Base-by-base conservation (phyloP, 2,888 invertebrate genomes). In the Lithophane semibrunnea region DNA sequence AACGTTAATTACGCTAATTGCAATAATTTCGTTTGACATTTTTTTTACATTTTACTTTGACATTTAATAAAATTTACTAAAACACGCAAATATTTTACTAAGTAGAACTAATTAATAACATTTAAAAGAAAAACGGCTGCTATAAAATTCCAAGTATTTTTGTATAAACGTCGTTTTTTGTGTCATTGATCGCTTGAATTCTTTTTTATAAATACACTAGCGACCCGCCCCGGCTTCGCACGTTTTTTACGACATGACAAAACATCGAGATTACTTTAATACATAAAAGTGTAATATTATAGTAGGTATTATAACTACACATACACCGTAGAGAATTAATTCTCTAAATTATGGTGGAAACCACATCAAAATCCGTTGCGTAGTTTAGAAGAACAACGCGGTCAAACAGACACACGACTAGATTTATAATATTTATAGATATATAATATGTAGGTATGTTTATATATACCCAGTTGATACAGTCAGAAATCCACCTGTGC, bases 1-100 rank as follows among this genome's bases (percentile, higher is more conserved):
- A 71, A 84, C 49, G 65, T 68, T 75, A 79, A 80, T 75, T 72
- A 66, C 56, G 1, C 71, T 84, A 82, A 80, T 84, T 75, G 56
- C n/a, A 72, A 61, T 80, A 80, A 65, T 65, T 71, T 79, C 9
- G 2, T 42, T 21, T 3, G 49, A 42, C 12, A 24, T 64, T 64
- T 47, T 69, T 77, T 63, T 37, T 52, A 16, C 0, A 60, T 56
- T 61, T 67, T 21, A 21, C 3, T 67, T 66, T 80, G 81, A 58
- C 82, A 85, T 82, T 84, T 82, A 69, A 44, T 58, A 73, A 58
- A 77, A 60, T 71, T 65, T 2, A 52, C 49, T 61, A 47, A 66
- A 83, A 84, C 73, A 70, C 65, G 84, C 66, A 58, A 70, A 72
- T 74, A 68, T 67, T 80, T 74, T 64, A 52, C 37, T 68, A 37